These are phyloP conservation scores for Ranitomeya imitator DNA, from an alignment of 2,113 vertebrate species.

Conservation along the genomic window DNA sequence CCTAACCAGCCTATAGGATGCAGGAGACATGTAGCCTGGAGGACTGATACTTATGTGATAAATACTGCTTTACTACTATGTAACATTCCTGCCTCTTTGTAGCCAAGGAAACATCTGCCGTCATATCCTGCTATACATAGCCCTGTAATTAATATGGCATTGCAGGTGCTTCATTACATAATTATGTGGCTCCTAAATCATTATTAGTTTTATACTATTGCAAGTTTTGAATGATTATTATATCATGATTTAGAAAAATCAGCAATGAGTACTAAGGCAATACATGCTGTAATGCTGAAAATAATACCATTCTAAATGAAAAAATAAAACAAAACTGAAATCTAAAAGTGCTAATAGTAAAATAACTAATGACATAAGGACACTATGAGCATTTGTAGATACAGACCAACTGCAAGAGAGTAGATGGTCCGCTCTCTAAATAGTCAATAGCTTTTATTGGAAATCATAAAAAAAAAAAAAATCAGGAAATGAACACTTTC, in stretches of 20 bases:
- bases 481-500: too few species aligned
- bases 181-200: background rate
- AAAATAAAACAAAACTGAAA: too few species aligned
- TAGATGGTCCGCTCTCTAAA: background rate
- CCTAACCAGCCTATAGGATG: background rate
- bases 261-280: background rate
- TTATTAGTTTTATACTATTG: background rate
- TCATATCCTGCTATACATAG: background rate
- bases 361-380: background rate
- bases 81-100: conserved; percentile 20
- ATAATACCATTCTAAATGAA: background rate
- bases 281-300: background rate
- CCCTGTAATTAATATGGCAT: background rate
- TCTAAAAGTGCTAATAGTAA: too few species aligned
- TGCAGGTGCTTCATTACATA: background rate
- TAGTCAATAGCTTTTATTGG: background rate
- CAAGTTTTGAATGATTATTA: background rate
- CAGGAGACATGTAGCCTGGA: background rate
- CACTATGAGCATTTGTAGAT: background rate
- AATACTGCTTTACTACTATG: conserved; percentile 20
- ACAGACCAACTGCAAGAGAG: background rate
- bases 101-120: conserved; percentile 5
- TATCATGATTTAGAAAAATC: background rate
- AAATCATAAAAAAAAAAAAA: background rate
- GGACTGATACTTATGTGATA: conserved; percentile 12